Evolutionary conservation across 2,113 vertebrate genomes (phyloP).

Genomic region (Mola mola): DNA sequence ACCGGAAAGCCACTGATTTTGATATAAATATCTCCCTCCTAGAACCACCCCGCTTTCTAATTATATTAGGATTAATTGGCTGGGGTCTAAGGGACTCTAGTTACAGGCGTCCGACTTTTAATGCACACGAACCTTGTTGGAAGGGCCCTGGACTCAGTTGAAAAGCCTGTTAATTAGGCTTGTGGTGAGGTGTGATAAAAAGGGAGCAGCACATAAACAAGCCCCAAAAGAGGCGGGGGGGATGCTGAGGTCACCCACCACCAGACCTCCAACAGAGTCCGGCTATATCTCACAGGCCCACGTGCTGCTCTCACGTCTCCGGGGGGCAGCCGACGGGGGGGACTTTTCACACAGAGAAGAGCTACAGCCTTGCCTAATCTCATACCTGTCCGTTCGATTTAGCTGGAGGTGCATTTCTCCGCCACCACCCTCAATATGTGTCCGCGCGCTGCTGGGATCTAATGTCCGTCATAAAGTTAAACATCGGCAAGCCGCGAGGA

Average conservation of each 20-base stretch:
- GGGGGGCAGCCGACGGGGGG: constrained; percentile 31
- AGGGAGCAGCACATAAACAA: constrained; percentile 52
- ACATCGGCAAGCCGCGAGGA: constrained; percentile 44
- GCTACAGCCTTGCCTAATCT: constrained; percentile 47
- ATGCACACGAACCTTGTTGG: constrained; percentile 56
- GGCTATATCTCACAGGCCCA: constrained; percentile 54
- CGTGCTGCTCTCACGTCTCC: constrained; percentile 43
- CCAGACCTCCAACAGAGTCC: constrained; percentile 45
- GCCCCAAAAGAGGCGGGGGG: constrained; percentile 43
- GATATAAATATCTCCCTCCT: constrained; percentile 73
- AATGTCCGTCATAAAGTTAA: constrained; percentile 66
- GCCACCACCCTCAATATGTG: constrained; percentile 20
- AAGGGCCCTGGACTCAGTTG: constrained; percentile 33
- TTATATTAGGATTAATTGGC: constrained; percentile 83
- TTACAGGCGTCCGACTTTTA: constrained; percentile 57
- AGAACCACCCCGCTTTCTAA: constrained; percentile 72
- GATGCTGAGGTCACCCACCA: constrained; percentile 51
- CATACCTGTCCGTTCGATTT: constrained; percentile 62
- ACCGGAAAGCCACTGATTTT: constrained; percentile 51
- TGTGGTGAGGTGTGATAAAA: constrained; percentile 73
- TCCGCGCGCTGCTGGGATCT: constrained; percentile 40
- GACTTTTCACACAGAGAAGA: constrained; percentile 35
- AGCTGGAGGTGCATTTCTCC: constrained; percentile 31
- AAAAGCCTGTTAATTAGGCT: constrained; percentile 76
- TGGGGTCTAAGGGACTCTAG: constrained; percentile 67